Conservation (phyloP, 1,140 invertebrate genomes). For the Drosophila auraria region DNA sequence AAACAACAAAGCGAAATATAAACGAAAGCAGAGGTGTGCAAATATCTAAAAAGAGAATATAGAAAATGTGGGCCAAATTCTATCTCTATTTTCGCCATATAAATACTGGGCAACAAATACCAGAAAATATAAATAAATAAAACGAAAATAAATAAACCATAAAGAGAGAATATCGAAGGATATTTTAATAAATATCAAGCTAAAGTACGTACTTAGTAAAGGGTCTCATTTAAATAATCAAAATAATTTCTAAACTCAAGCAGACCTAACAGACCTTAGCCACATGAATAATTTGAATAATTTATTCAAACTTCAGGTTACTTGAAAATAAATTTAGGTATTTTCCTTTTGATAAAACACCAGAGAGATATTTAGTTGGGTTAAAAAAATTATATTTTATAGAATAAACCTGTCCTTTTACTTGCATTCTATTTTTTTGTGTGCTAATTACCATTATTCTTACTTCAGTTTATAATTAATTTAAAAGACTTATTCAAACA, state of each 20-base stretch:
- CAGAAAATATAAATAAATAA: too few relatives aligned
- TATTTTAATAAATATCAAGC: background rate
- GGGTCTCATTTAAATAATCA: too few relatives aligned
- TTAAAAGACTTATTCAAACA: too few relatives aligned
- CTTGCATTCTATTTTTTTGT: too few relatives aligned
- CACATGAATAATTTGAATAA: background rate
- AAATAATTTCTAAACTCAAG: background rate
- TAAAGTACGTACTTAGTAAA: background rate
- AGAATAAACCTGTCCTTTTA: too few relatives aligned
- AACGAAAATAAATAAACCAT: background rate
- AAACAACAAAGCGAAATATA: slow-evolving; percentile 28
- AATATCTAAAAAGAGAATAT: slow-evolving; percentile 2
- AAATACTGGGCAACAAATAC: background rate
- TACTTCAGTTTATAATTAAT: too few relatives aligned
- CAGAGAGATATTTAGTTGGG: too few relatives aligned
- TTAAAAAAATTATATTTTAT: too few relatives aligned
- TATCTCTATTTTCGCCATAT: background rate
- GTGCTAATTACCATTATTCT: too few relatives aligned
- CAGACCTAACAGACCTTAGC: background rate
- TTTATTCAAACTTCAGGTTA: background rate
- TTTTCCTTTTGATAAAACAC: too few relatives aligned
- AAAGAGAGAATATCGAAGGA: background rate
- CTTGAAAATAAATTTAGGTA: too few relatives aligned
- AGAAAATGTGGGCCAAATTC: slow-evolving; percentile 12
- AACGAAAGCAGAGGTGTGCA: background rate